These are phyloP conservation scores for Polypedilum pembai DNA, from an alignment of 1,140 invertebrate genomes.

Conservation along the genomic window DNA sequence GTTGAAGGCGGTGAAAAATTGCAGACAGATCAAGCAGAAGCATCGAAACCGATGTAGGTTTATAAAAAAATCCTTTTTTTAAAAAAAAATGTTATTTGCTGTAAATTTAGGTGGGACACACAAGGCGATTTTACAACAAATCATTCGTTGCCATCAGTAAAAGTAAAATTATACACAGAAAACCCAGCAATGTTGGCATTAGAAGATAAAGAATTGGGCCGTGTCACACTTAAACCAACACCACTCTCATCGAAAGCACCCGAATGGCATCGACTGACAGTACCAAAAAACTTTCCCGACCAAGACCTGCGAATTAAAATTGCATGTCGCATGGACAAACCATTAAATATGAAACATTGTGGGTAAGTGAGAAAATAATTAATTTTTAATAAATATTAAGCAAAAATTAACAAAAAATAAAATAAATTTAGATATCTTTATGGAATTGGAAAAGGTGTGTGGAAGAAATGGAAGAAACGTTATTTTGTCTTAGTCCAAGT, in stretches of 20 bases:
- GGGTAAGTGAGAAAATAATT: no score
- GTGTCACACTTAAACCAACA: conserved; percentile 86
- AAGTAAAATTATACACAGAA: conserved; percentile 95
- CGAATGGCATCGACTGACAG: conserved; percentile 97
- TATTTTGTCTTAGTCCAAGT: conserved; percentile 99
- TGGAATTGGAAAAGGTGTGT: conserved; percentile 92
- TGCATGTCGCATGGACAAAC: conserved; percentile 96
- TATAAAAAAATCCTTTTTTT: conserved; percentile 28
- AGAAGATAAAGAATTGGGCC: conserved; percentile 97
- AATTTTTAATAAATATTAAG: no score
- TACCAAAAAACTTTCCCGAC: conserved; percentile 89
- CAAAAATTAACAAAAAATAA: conserved; percentile 23
- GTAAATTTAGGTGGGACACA: conserved; percentile 76
- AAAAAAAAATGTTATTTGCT: background rate
- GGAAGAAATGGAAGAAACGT: conserved; percentile 99
- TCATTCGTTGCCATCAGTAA: conserved; percentile 92
- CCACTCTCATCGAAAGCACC: conserved; percentile 83
- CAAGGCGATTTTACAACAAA: conserved; percentile 98
- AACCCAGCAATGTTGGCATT: conserved; percentile 94
- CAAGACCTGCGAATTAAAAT: conserved; percentile 96
- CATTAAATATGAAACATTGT: conserved; percentile 98
- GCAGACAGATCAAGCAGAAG: conserved; percentile 98
- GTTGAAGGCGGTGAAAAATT: conserved; percentile 96
- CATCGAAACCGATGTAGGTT: conserved; percentile 91
- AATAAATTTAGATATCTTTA: conserved; percentile 70